These are phyloP conservation scores for Acromyrmex charruanus DNA, from an alignment of 1,140 invertebrate species.

Conservation along the genomic window DNA sequence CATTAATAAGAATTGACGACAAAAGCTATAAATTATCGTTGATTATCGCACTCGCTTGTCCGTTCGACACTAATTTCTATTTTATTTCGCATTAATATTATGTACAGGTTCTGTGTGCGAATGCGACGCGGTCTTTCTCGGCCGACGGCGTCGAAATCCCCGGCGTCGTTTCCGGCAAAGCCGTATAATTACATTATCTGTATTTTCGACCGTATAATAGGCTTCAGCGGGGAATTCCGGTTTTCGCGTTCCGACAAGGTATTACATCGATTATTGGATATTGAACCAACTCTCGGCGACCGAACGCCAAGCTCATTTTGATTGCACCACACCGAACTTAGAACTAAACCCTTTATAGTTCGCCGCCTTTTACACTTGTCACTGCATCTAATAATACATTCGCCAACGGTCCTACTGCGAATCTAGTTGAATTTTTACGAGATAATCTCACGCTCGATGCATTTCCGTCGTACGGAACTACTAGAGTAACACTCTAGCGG, in stretches of 20 bases:
- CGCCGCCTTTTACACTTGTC: not conserved
- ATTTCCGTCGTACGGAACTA: not conserved
- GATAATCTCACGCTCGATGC: not conserved
- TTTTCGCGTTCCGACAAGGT: conserved; percentile 53
- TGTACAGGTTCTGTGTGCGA: not conserved
- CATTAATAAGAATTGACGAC: not conserved
- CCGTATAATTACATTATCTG: conserved; percentile 64
- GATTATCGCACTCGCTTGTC: not conserved
- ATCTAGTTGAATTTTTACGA: not conserved
- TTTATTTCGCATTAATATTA: conserved; percentile 32
- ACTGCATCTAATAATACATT: conserved; percentile 17
- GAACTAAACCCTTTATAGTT: conserved; percentile 20
- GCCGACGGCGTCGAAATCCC: conserved; percentile 41
- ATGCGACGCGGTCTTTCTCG: not conserved
- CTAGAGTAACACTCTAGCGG: too few species aligned
- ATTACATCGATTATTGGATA: conserved; percentile 72
- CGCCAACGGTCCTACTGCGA: not conserved
- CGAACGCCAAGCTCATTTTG: conserved; percentile 51
- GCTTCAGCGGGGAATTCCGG: conserved; percentile 58
- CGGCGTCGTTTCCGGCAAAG: conserved; percentile 47
- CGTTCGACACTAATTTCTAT: not conserved
- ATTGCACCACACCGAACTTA: conserved; percentile 48
- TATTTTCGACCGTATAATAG: conserved; percentile 66
- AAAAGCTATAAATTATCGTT: not conserved
- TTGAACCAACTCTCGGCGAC: conserved; percentile 44